Base-by-base conservation (phyloP, 2,113 vertebrate species). In the Microtus pennsylvanicus region DNA sequence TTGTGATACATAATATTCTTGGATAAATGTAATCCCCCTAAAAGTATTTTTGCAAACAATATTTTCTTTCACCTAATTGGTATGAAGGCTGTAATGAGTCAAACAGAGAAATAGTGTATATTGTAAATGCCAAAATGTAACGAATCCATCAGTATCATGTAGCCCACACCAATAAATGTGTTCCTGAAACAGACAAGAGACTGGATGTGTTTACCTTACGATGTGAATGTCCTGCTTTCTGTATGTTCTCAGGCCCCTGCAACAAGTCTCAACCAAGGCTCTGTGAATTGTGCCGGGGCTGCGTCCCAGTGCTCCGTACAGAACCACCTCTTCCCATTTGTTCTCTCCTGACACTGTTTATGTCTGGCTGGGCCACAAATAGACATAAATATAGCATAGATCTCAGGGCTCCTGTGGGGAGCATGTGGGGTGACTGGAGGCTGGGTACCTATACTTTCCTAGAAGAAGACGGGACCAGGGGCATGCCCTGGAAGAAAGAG, bases 21-120 rank as follows among this genome's bases (percentile, higher is more conserved):
- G 95, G 88, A 96, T 96, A 94, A 97, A 95, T 97, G 94, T 96
- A 97, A 97, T 93, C 93, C 94, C 94, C 83, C 94, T 94, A 86
- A 97, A 98, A 96, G 80, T 93, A 61, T 86, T 38, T 96, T 96
- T 94, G 94, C 76, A 45, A 97, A 97, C 95, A 97, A 92, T 97
- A 35, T 63, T 88, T 92, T 87, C 93, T 98, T 97, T 93, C 61
- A 92, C 95, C 72, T 90, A 22, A 50, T 90, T 95, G 26, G 3
- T n/a, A 93, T 50, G 55, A 94, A 93, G 90, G 17, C 87, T 96
- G 81, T 97, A 98, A 97, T 45, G 97, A 97, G 65, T 96, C 89
- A 98, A 96, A 97, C 94, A 86, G 90, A 69, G 42, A 61, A 94
- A 88, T 83, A 81, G 38, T 91, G 89, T 93, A 96, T 87, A 94